Percentiles rank a stretch among this genome's conserved stretches.
phyloP scores from a whole-genome alignment of 2,797 vertebrate genomes.

The Pseudochromis fuscus region DNA sequence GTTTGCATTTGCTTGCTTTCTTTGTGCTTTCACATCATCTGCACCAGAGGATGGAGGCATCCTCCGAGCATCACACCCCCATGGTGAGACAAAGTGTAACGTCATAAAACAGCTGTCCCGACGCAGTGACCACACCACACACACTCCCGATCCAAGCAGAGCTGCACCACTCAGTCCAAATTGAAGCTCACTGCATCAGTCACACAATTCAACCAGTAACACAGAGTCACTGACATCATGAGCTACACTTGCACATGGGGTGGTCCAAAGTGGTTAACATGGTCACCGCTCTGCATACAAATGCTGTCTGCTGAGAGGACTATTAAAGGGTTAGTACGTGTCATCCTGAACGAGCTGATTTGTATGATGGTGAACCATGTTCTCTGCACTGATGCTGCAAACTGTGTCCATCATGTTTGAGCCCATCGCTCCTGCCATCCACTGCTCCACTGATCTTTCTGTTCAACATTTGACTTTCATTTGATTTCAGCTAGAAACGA shows the following conservation, averaged over 20 bases:
- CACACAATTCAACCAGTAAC: constrained; percentile 6
- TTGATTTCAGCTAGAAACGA: constrained; percentile 75
- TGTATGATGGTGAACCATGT: constrained; percentile 91
- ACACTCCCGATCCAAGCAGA: neutral
- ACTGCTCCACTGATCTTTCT: constrained; percentile 81
- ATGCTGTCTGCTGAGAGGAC: constrained; percentile 84
- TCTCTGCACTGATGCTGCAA: constrained; percentile 93
- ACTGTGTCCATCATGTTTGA: constrained; percentile 85
- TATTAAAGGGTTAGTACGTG: constrained; percentile 55
- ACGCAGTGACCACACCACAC: neutral
- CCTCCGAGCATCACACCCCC: constrained; percentile 93
- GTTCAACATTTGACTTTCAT: constrained; percentile 83
- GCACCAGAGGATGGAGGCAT: constrained; percentile 83
- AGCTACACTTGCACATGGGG: constrained; percentile 91
- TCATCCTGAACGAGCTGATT: constrained; percentile 84
- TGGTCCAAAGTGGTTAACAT: constrained; percentile 89
- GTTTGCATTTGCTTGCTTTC: constrained; percentile 93
- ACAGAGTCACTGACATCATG: constrained; percentile 65
- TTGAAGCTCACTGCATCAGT: constrained; percentile 7
- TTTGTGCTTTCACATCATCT: constrained; percentile 85
- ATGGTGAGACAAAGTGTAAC: constrained; percentile 89
- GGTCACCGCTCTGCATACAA: constrained; percentile 85
- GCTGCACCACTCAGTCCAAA: neutral
- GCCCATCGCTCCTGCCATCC: constrained; percentile 74
- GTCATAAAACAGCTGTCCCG: constrained; percentile 58